Conservation (phyloP, 2,113 vertebrate genomes). For the Rhabdornis inornatus region DNA sequence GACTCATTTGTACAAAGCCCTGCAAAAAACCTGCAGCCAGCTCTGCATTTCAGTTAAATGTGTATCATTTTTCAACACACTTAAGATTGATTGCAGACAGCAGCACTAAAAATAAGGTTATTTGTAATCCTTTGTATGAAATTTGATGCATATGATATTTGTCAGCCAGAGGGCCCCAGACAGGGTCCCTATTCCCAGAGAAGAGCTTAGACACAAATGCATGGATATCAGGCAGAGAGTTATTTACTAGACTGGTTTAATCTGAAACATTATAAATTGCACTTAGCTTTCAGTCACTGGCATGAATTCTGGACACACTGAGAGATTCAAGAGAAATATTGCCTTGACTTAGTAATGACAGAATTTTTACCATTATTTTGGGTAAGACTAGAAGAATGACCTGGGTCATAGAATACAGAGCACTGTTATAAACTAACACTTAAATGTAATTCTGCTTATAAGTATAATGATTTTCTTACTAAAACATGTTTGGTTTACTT, state of each 20-base stretch:
- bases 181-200: neutral
- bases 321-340: conserved; percentile 8
- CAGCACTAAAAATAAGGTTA: neutral
- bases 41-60: neutral
- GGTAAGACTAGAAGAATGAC: neutral
- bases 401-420: neutral
- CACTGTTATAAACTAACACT: neutral
- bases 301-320: neutral
- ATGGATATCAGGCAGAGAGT: neutral
- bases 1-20: neutral
- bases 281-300: neutral
- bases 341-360: neutral
- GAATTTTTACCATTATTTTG: neutral
- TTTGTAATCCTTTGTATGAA: neutral
- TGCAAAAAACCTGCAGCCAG: conserved; percentile 7
- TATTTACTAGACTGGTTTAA: neutral
- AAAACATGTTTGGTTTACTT: neutral
- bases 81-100: conserved; percentile 20
- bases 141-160: neutral
- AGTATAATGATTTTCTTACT: neutral
- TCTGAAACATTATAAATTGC: neutral
- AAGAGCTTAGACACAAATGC: neutral
- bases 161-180: neutral
- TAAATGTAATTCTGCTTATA: neutral
- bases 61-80: conserved; percentile 25